A percentile compares a stretch with the other conserved stretches of the same genome.
phyloP scores from a whole-genome alignment of 2,113 vertebrate genomes.

The Colossoma macropomum region DNA sequence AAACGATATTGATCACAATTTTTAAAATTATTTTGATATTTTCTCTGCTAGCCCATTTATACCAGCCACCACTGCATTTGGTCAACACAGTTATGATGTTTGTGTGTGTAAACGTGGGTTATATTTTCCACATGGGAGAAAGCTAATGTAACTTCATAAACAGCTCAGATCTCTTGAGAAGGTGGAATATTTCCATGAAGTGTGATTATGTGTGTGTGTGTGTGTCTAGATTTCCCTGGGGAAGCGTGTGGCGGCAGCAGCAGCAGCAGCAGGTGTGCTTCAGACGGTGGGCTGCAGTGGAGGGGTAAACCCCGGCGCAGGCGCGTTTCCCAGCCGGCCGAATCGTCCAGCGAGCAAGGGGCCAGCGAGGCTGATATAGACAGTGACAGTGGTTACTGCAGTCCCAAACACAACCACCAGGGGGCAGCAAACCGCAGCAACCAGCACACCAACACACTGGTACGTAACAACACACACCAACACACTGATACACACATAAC shows the following conservation, averaged over 20 bases:
- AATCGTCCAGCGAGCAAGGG: constrained; percentile 90
- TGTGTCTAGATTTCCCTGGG: constrained; percentile 86
- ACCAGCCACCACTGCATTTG: no score
- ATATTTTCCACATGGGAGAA: no score
- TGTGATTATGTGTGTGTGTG: not conserved
- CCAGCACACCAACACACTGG: constrained; percentile 72
- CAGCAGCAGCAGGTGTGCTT: constrained; percentile 78
- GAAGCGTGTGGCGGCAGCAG: constrained; percentile 78
- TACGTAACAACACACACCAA: constrained; percentile 44
- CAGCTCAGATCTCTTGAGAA: no score
- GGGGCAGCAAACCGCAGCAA: constrained; percentile 64
- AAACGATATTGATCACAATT: no score
- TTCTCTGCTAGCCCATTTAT: no score
- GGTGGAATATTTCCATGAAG: not conserved
- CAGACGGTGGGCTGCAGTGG: constrained; percentile 85
- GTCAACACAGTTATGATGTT: no score
- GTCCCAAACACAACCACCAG: constrained; percentile 92
- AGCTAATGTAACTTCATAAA: no score
- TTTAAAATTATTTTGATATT: no score
- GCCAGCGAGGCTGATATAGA: constrained; percentile 95
- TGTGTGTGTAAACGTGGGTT: no score
- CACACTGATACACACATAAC: not conserved
- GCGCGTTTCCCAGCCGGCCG: constrained; percentile 85
- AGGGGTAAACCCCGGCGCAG: constrained; percentile 87
- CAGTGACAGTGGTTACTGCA: constrained; percentile 97